Percentiles rank a stretch among this genome's conserved stretches.
These are phyloP conservation scores for Tympanoctomys barrerae DNA, from an alignment of 2,797 vertebrate genomes.

Conservation along the genomic window DNA sequence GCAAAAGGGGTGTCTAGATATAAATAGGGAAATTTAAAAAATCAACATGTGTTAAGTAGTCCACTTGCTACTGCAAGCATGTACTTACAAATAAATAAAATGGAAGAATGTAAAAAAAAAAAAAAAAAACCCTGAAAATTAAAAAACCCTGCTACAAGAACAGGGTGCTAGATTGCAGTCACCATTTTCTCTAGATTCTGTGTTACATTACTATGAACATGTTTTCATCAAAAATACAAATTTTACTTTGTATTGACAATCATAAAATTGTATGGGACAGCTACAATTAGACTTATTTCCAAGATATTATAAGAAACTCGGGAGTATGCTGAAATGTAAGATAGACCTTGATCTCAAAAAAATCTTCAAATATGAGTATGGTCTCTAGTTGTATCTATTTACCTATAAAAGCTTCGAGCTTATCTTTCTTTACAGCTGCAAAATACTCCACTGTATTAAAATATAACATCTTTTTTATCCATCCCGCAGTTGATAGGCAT, in stretches of 20 bases:
- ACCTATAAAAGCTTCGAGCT: too few relatives aligned
- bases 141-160: neutral
- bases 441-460: too few relatives aligned
- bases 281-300: slow-evolving; percentile 56
- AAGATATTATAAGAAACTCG: slow-evolving; percentile 45
- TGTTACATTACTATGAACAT: neutral
- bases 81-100: neutral
- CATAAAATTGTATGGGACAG: slow-evolving; percentile 43
- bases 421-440: too few relatives aligned
- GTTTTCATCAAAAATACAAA: slow-evolving; percentile 52
- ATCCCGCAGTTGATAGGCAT: too few relatives aligned
- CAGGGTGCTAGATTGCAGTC: neutral
- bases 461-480: too few relatives aligned
- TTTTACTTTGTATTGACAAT: neutral
- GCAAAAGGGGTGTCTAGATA: too few relatives aligned
- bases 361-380: neutral
- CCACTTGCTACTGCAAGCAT: neutral
- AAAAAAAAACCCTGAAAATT: neutral
- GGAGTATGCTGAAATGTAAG: neutral
- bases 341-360: slow-evolving; percentile 30
- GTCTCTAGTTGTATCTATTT: too few relatives aligned
- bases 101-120: neutral
- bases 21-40: neutral
- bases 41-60: neutral
- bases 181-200: slow-evolving; percentile 10